Conservation (phyloP, 2,113 vertebrate species). For the Cyanoramphus novaezelandiae region DNA sequence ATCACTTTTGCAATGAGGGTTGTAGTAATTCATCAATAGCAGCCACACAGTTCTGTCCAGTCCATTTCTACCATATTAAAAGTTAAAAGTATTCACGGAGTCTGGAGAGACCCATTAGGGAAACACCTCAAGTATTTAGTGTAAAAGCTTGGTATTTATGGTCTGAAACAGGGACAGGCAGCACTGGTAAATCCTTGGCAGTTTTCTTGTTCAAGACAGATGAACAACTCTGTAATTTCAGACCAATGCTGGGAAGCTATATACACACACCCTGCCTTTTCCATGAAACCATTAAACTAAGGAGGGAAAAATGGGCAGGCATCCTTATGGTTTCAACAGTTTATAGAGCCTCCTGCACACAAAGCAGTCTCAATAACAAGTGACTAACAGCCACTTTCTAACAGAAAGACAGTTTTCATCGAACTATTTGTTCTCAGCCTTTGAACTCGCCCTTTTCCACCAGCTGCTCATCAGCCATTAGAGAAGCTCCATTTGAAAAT, state of each 20-base stretch:
- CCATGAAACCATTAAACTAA: conserved; percentile 31
- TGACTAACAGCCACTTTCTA: conserved; percentile 6
- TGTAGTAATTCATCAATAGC: background rate
- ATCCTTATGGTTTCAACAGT: conserved; percentile 16
- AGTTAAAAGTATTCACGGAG: background rate
- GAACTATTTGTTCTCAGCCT: background rate
- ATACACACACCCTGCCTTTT: background rate
- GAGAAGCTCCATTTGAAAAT: background rate
- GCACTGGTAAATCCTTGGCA: conserved; percentile 14
- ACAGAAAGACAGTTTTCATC: background rate
- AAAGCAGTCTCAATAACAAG: conserved; percentile 13
- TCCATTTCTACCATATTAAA: background rate
- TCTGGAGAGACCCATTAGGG: background rate
- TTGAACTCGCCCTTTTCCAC: background rate
- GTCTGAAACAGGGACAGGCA: conserved; percentile 14
- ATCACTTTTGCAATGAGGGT: background rate
- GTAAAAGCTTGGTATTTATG: background rate
- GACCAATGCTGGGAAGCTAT: conserved; percentile 35
- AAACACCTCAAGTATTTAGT: background rate
- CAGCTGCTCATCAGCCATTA: background rate
- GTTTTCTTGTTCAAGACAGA: conserved; percentile 22
- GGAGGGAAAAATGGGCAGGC: conserved; percentile 15
- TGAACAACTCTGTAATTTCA: conserved; percentile 35
- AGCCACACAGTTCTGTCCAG: background rate
- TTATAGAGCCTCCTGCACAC: conserved; percentile 26